Base-by-base conservation (phyloP, 2,888 invertebrate species). In the Cosmia trapezina region DNA sequence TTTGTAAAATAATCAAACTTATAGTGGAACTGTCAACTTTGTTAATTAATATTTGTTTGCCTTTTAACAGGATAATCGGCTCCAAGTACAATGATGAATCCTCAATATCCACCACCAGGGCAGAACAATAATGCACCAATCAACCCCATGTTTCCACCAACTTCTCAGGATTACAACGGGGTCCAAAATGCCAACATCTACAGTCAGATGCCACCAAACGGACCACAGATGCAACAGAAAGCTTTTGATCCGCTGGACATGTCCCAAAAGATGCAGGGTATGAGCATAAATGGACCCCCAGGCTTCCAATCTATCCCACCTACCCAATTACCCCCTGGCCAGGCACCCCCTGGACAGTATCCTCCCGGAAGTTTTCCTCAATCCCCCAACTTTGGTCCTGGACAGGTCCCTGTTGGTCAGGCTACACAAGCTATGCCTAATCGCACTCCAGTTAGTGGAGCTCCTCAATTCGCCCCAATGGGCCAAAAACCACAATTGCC, bases 261-360 rank as follows among this genome's bases (percentile, higher is more conserved):
- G 90, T 88, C 95, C 12, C 95, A 96, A 76, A 96, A 96, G 80
- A 95, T 96, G 94, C 95, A 96, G 71, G 93, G 88, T 62, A 94
- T 96, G 91, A 95, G 91, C 82, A 81, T 96, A 62, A 95, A 94
- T 86, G 94, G 94, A 2, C 92, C 94, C 12, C 94, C 92, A 83
- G 92, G 92, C 6, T 89, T 90, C 57, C 87, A 89, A 28, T 86
- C 89, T 61, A 92, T 94, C 70, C 94, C 95, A 37, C 78, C 92
- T n/a, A 89, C 93, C 43, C 96, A 96, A 80, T 84, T 96, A 70
- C 90, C 92, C 11, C 93, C 93, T 22, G 92, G 91, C 11, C 91
- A 92, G 75, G 81, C 94, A 62, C 89, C 92, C 8, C 91, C 93
- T 22, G 92, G 91, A 5, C 91, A 92, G 76, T 90, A 90, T 72